Base-by-base conservation (phyloP, 2,797 vertebrate genomes). In the Sebastes umbrosus region DNA sequence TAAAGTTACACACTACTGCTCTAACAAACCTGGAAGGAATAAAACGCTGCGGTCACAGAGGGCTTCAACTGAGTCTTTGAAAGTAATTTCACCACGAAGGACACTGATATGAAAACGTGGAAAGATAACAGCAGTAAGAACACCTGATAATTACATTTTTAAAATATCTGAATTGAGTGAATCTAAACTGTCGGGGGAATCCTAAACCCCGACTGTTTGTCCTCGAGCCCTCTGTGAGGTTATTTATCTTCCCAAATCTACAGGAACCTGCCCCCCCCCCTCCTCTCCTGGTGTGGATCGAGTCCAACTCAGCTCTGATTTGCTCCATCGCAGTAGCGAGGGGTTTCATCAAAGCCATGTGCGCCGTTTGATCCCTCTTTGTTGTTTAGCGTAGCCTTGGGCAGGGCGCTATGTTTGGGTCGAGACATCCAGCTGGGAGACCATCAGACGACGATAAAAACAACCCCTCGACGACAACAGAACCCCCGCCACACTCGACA, bases 271-370 rank as follows among this genome's bases (percentile, higher is more conserved):
- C 22, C 8, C 24, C 73, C 24, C 24, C 11, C 18, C 39, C 72
- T 2, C n/a, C 31, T 24, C 16, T 25, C 57, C 54, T 12, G 7
- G 5, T 18, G 63, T 84, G 83, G 83, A 87, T 29, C 2, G 4
- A 64, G 73, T 88, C 83, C 88, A 84, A 1, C 68, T 77, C 73
- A 29, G 62, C 77, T 74, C 77, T 77, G 82, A 87, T 90, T 84
- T 74, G 67, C 84, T 89, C 63, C 24, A 43, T 6, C 73, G 60
- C 76, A 67, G 84, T 73, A 76, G 79, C 22, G 22, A 73, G 80
- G 58, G 58, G 58, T 73, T 87, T 90, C 68, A 93, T 91, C 86
- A 87, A 89, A 92, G 79, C 84, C 90, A 91, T 87, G 90, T 86
- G 90, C 13, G 3, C 63, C 4, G 64, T 82, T 83, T 87, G 83